phyloP scores from a whole-genome alignment of 2,888 invertebrate species.

The Campaea margaritaria region DNA sequence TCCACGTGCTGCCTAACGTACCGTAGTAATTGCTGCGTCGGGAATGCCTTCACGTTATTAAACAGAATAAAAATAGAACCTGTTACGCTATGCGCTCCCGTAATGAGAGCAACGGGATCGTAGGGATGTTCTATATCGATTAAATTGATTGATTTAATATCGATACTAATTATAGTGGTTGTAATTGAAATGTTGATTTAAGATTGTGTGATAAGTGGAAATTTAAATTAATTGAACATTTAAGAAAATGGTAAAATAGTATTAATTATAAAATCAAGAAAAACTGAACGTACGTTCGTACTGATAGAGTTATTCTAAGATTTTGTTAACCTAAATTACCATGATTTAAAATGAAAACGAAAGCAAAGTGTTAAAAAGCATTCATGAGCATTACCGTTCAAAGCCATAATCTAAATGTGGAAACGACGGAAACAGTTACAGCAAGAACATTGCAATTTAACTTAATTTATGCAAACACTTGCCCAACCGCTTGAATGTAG shows the following conservation, averaged over 20 bases:
- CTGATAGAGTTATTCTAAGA: too few relatives aligned
- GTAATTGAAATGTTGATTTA: too few relatives aligned
- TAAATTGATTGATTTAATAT: background rate
- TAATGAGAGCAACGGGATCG: conserved; percentile 65
- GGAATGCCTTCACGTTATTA: conserved; percentile 72
- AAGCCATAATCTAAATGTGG: conserved; percentile 35
- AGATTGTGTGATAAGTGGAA: too few relatives aligned
- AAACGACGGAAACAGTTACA: conserved; percentile 41
- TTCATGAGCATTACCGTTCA: conserved; percentile 37
- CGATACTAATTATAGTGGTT: conserved; percentile 6
- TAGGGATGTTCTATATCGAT: conserved; percentile 32
- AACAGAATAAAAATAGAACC: conserved; percentile 76
- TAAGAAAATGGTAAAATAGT: background rate
- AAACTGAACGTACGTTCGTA: too few relatives aligned
- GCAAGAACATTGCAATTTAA: conserved; percentile 34
- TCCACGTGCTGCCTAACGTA: conserved; percentile 44
- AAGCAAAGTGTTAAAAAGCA: conserved; percentile 16
- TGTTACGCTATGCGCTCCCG: conserved; percentile 75
- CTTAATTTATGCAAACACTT: conserved; percentile 33
- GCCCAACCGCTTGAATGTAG: conserved; percentile 28
- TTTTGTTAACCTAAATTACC: background rate
- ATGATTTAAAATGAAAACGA: conserved; percentile 2
- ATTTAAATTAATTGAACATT: too few relatives aligned
- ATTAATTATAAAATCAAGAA: background rate
- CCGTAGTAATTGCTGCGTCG: conserved; percentile 67